Conservation (phyloP, 2,113 vertebrate genomes). For the Podarcis cretensis region DNA sequence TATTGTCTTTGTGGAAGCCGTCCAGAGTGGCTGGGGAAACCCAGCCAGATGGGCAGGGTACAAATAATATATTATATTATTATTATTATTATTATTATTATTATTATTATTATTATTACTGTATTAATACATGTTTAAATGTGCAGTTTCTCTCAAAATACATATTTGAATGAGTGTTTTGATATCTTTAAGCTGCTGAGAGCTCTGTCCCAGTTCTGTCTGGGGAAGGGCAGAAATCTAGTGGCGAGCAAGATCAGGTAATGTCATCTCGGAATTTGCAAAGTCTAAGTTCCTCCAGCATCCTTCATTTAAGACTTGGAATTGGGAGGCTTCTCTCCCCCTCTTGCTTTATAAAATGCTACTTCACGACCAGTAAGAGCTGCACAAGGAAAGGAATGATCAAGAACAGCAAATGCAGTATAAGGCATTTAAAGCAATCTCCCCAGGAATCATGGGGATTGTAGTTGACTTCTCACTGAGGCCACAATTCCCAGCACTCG, state of each 20-base stretch:
- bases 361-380: conserved; percentile 6
- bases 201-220: background rate
- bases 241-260: background rate
- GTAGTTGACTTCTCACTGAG: too few relatives aligned
- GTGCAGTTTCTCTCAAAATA: background rate
- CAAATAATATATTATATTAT: too few relatives aligned
- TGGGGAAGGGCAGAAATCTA: background rate
- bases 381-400: background rate
- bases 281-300: background rate
- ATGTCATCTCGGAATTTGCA: background rate
- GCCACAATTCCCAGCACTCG: too few relatives aligned
- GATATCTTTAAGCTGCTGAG: background rate
- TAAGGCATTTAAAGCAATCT: background rate
- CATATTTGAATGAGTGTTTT: background rate
- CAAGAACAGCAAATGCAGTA: background rate
- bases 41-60: too few relatives aligned
- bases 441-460: too few relatives aligned
- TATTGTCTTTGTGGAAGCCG: too few relatives aligned
- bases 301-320: background rate
- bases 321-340: background rate
- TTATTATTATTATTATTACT: too few relatives aligned
- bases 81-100: too few relatives aligned
- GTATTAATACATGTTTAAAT: background rate
- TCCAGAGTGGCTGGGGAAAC: too few relatives aligned
- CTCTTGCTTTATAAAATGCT: background rate